Evolutionary conservation across 2,888 invertebrate genomes (phyloP).

Genomic region (Mycalesis mineus): DNA sequence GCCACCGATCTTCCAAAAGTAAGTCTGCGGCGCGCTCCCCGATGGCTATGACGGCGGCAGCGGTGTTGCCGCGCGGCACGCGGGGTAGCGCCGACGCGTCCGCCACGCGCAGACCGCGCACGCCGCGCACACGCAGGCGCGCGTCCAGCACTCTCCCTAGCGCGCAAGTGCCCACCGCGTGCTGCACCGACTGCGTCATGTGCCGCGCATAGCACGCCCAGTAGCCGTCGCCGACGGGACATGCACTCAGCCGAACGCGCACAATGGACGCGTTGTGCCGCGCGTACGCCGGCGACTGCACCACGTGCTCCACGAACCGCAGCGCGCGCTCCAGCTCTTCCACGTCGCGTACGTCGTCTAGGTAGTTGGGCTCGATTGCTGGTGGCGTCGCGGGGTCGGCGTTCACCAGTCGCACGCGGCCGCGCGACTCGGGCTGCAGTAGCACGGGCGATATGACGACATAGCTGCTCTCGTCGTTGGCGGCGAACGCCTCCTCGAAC

Average conservation of each 20-base stretch:
- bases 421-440: constrained; percentile 45
- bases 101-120: constrained; percentile 44
- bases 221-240: constrained; percentile 40
- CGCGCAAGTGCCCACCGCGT: constrained; percentile 49
- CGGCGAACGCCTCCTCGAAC: constrained; percentile 37
- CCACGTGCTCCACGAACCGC: constrained; percentile 42
- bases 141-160: constrained; percentile 48
- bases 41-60: constrained; percentile 48
- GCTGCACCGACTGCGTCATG: constrained; percentile 46
- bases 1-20: constrained; percentile 30
- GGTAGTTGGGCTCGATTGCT: constrained; percentile 47
- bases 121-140: constrained; percentile 45
- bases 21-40: constrained; percentile 51
- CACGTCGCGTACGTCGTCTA: constrained; percentile 44
- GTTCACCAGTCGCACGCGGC: constrained; percentile 44
- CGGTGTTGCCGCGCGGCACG: constrained; percentile 48
- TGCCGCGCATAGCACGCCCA: constrained; percentile 55
- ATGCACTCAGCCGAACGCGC: constrained; percentile 38
- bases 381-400: constrained; percentile 40
- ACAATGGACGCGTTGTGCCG: constrained; percentile 39
- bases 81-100: constrained; percentile 46
- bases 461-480: constrained; percentile 38
- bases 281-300: constrained; percentile 32
- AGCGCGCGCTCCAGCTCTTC: constrained; percentile 42
- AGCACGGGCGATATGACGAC: constrained; percentile 42